These are phyloP conservation scores for Malaclemys terrapin DNA, from an alignment of 2,113 vertebrate genomes.

Conservation along the genomic window DNA sequence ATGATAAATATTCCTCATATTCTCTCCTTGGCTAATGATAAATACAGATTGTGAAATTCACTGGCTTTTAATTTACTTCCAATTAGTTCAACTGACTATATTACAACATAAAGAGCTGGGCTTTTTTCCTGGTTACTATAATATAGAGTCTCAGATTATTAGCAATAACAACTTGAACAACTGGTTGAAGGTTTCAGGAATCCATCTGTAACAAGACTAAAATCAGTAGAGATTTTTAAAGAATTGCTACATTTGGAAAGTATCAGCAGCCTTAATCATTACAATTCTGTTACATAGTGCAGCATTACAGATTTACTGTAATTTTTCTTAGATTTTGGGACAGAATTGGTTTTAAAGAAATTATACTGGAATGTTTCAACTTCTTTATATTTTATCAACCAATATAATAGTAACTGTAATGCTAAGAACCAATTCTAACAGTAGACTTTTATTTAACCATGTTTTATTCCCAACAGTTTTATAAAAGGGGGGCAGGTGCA, in stretches of 20 bases:
- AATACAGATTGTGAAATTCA: background rate
- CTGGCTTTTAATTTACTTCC: background rate
- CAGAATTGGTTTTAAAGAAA: background rate
- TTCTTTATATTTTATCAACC: background rate
- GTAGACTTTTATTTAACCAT: background rate
- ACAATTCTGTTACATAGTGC: background rate
- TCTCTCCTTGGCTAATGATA: background rate
- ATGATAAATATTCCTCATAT: background rate
- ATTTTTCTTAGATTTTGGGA: background rate
- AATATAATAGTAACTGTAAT: background rate
- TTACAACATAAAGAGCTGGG: background rate
- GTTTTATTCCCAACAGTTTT: background rate
- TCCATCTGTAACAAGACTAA: background rate
- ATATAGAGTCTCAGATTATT: background rate
- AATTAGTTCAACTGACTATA: background rate
- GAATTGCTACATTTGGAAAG: slow-evolving; percentile 6
- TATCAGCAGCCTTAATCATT: background rate
- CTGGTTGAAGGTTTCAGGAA: background rate
- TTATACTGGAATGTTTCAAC: background rate
- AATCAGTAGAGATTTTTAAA: background rate
- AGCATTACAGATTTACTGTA: background rate
- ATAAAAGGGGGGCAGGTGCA: background rate
- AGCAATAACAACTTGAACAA: background rate
- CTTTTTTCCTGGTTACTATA: background rate
- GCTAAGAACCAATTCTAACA: background rate